Percentiles rank a stretch among this genome's conserved stretches.
Conservation (phyloP, 2,113 vertebrate genomes). For the Thryonomys swinderianus region DNA sequence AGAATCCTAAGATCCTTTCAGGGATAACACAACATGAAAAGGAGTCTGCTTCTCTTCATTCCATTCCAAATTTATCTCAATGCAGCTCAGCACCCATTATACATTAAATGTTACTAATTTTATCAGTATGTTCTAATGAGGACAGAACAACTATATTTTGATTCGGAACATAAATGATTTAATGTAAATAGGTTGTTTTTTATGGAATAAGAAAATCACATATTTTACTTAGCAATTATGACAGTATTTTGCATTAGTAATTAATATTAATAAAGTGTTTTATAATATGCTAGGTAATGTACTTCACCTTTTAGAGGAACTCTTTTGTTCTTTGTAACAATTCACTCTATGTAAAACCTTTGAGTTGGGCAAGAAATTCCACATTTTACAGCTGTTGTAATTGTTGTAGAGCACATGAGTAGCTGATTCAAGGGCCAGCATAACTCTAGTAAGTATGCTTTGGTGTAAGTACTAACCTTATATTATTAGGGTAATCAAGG, state of each 20-base stretch:
- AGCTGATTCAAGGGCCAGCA: not conserved
- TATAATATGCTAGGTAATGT: not conserved
- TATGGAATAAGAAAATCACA: not conserved
- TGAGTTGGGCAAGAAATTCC: not conserved
- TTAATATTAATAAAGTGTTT: not conserved
- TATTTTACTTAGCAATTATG: not conserved
- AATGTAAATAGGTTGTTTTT: not conserved
- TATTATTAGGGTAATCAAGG: not conserved
- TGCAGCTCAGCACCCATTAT: not conserved
- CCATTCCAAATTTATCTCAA: not conserved
- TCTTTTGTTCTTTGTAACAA: conserved; percentile 22
- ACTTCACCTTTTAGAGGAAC: not conserved
- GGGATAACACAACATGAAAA: not conserved
- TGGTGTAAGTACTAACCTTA: not conserved
- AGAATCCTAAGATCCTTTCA: not conserved
- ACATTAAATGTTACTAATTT: not conserved
- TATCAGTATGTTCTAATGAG: not conserved
- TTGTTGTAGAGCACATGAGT: not conserved
- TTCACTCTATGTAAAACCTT: not conserved
- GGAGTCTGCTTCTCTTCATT: not conserved
- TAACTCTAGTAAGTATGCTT: not conserved
- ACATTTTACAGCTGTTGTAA: not conserved
- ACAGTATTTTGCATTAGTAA: not conserved
- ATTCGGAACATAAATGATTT: not conserved
- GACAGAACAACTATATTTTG: not conserved